These are phyloP conservation scores for Onthophagus taurus DNA, from an alignment of 1,140 invertebrate genomes.

Conservation along the genomic window DNA sequence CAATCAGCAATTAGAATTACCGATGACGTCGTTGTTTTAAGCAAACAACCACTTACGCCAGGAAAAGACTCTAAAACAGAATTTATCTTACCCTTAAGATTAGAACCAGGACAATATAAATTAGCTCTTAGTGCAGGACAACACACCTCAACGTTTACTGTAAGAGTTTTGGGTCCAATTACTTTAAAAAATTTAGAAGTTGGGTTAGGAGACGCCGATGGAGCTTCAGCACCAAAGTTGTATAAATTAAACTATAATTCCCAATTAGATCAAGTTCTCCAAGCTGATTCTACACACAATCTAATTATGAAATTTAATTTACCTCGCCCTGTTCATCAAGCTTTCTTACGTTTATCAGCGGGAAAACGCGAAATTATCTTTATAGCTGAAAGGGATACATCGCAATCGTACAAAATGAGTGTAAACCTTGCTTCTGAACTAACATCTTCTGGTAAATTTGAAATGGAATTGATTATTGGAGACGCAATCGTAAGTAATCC, in stretches of 20 bases:
- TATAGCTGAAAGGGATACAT: slow-evolving; percentile 80
- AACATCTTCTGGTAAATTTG: slow-evolving; percentile 67
- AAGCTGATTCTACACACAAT: slow-evolving; percentile 85
- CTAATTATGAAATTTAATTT: slow-evolving; percentile 74
- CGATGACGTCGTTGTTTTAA: slow-evolving; percentile 68
- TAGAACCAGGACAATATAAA: slow-evolving; percentile 77
- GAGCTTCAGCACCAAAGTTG: slow-evolving; percentile 68
- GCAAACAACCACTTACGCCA: slow-evolving; percentile 44
- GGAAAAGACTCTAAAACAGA: slow-evolving; percentile 51
- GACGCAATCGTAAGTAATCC: slow-evolving; percentile 86
- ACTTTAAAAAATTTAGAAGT: slow-evolving; percentile 72
- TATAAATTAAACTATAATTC: slow-evolving; percentile 64
- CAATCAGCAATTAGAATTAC: slow-evolving; percentile 63
- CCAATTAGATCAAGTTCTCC: slow-evolving; percentile 55
- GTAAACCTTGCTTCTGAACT: slow-evolving; percentile 71
- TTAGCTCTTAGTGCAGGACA: slow-evolving; percentile 62
- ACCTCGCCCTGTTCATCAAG: slow-evolving; percentile 80
- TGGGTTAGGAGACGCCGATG: slow-evolving; percentile 84
- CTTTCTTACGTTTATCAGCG: slow-evolving; percentile 75
- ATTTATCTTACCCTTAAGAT: slow-evolving; percentile 71
- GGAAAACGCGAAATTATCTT: slow-evolving; percentile 79
- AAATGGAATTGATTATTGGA: slow-evolving; percentile 78
- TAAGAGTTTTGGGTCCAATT: slow-evolving; percentile 66
- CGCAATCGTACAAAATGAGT: slow-evolving; percentile 83
- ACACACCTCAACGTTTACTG: slow-evolving; percentile 55